Percentiles rank a stretch among this genome's conserved stretches.
phyloP scores from a whole-genome alignment of 2,888 invertebrate genomes.

The Agrotis exclamationis region DNA sequence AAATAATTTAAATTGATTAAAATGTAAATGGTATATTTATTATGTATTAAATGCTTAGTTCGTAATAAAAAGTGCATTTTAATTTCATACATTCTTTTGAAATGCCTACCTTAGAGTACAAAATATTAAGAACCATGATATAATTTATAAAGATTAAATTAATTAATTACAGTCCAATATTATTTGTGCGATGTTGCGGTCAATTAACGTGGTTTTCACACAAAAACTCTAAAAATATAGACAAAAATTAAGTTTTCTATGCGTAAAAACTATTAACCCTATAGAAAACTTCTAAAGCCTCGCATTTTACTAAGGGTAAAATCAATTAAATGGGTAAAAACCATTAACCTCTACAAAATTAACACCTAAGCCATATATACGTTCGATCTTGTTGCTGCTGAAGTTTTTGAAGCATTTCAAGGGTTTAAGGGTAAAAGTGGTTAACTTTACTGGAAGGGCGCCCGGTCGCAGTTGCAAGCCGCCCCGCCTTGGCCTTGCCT shows the following conservation, averaged over 20 bases:
- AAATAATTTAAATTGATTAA: slow-evolving; percentile 31
- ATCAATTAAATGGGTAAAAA: slow-evolving; percentile 7
- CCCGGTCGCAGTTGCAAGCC: slow-evolving; percentile 94
- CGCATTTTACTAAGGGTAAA: slow-evolving; percentile 3
- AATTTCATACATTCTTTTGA: slow-evolving; percentile 28
- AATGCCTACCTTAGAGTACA: slow-evolving; percentile 46
- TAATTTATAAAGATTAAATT: slow-evolving; percentile 4
- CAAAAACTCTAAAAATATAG: slow-evolving; percentile 2
- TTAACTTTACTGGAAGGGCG: slow-evolving; percentile 88
- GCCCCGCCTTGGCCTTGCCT: slow-evolving; percentile 94
- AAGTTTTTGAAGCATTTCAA: slow-evolving; percentile 16
- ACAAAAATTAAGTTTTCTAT: not conserved
- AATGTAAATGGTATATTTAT: slow-evolving; percentile 54
- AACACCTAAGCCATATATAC: not conserved
- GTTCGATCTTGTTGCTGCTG: not conserved
- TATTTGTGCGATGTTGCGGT: slow-evolving; percentile 41
- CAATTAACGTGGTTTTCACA: slow-evolving; percentile 14
- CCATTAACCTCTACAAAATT: slow-evolving; percentile 5
- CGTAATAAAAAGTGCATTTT: slow-evolving; percentile 34
- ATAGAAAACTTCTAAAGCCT: not conserved
- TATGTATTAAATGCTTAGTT: slow-evolving; percentile 26
- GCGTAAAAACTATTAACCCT: not conserved
- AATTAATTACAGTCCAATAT: slow-evolving; percentile 1
- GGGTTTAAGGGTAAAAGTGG: slow-evolving; percentile 23
- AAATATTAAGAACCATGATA: slow-evolving; percentile 3